phyloP scores from a whole-genome alignment of 1,140 invertebrate species.

The Lepidurus arcticus region DNA sequence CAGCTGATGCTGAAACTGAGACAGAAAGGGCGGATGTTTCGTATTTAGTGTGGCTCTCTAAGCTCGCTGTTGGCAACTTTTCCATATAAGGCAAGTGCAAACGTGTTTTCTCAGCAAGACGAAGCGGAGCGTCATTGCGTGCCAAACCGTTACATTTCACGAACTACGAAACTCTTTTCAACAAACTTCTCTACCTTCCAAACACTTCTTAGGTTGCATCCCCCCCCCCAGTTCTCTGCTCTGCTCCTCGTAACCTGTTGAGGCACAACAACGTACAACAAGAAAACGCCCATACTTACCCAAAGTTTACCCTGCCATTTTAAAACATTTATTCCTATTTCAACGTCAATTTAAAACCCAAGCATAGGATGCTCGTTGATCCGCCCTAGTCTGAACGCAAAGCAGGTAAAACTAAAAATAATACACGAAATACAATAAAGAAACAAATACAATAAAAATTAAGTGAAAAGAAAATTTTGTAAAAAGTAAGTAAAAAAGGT shows the following conservation, averaged over 20 bases:
- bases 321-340: not conserved
- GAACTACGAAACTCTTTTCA: not conserved
- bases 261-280: not conserved
- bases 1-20: constrained; percentile 21
- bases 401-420: not conserved
- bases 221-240: not conserved
- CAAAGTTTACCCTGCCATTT: constrained; percentile 5
- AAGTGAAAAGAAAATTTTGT: not conserved
- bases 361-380: not conserved
- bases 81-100: not conserved
- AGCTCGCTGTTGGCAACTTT: not conserved
- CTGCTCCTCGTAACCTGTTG: not conserved
- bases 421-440: constrained; percentile 2
- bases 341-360: constrained; percentile 3
- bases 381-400: not conserved
- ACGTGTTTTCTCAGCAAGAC: not conserved
- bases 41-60: not conserved
- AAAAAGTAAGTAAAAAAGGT: not conserved
- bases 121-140: not conserved
- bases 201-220: not conserved
- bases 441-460: not conserved
- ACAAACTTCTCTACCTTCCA: too few species aligned
- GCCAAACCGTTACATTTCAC: not conserved
- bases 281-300: constrained; percentile 18
- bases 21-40: constrained; percentile 17